Base-by-base conservation (phyloP, 2,113 vertebrate species). In the Bostrychus sinensis region DNA sequence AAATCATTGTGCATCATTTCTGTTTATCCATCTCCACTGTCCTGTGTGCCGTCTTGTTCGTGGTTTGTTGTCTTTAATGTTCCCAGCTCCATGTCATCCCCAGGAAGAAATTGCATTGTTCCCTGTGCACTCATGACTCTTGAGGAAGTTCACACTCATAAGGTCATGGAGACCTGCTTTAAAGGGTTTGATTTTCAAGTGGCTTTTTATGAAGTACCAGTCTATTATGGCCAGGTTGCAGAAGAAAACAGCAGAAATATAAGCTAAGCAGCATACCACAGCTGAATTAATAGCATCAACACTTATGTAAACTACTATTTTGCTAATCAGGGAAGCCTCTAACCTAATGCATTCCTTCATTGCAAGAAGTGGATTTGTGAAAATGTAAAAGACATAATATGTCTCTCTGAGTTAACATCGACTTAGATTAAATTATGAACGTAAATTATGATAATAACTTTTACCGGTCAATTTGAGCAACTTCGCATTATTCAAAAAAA, bases 11-110 rank as follows among this genome's bases (percentile, higher is more conserved):
- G 54, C 17, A 3, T 59, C 79, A 53, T 67, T 70, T 45, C 70
- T 83, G 65, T 86, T 86, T 81, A 72, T 25, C 48, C 2, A 58
- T 85, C 62, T 66, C 84, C 67, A 63, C 81, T 32, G 30, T 32
- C 30, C 30, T n/a, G 8, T 32, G 5, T 7, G 30, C 30, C 8
- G 30, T 7, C 30, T 32, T 8, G 8, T 8, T 32, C 8, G 30
- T 32, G 30, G 8, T 32, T 32, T 32, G 30, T 32, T 32, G 30
- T 32, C 30, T 32, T 32, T 32, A 32, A 32, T 32, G 30, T 8
- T 26, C 61, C 32, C 54, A 26, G n/a, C n/a, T n/a, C n/a, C n/a
- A n/a, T n/a, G n/a, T n/a, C n/a, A n/a, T n/a, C n/a, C n/a, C n/a
- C n/a, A n/a, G n/a, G 32, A 36, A 41, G 56, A 42, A 70, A 67